phyloP scores from a whole-genome alignment of 2,113 vertebrate genomes.

The Pelmatolapia mariae region DNA sequence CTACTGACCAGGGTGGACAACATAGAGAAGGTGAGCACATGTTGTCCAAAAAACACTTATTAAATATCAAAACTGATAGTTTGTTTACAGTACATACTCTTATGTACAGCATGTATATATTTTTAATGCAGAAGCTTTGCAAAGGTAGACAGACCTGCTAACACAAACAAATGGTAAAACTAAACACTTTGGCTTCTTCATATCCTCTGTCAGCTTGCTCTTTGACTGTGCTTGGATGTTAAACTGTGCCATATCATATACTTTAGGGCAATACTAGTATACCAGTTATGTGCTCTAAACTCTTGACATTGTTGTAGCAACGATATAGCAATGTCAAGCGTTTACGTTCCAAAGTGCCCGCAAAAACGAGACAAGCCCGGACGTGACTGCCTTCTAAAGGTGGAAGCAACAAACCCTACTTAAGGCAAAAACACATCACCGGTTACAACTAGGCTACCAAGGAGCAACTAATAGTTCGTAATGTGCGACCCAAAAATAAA shows the following conservation, averaged over 20 bases:
- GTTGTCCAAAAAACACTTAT: background rate
- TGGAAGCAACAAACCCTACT: background rate
- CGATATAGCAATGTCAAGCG: background rate
- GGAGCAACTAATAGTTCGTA: background rate
- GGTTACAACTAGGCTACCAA: background rate
- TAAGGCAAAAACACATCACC: background rate
- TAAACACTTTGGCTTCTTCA: background rate
- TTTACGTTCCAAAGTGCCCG: background rate
- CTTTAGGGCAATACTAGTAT: background rate
- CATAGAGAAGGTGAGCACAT: conserved; percentile 81
- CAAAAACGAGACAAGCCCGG: background rate
- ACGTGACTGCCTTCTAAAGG: background rate
- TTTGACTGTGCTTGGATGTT: background rate
- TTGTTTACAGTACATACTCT: background rate
- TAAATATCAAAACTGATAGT: background rate
- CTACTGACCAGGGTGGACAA: conserved; percentile 84
- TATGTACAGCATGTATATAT: background rate
- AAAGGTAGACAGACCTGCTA: background rate
- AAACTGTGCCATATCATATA: background rate
- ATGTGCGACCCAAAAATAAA: background rate
- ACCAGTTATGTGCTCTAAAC: background rate
- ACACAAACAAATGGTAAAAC: background rate
- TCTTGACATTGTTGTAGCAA: background rate
- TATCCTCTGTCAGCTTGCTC: background rate
- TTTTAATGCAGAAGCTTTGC: background rate